Base-by-base conservation (phyloP, 2,888 invertebrate species). In the Oxytorus armatus region DNA sequence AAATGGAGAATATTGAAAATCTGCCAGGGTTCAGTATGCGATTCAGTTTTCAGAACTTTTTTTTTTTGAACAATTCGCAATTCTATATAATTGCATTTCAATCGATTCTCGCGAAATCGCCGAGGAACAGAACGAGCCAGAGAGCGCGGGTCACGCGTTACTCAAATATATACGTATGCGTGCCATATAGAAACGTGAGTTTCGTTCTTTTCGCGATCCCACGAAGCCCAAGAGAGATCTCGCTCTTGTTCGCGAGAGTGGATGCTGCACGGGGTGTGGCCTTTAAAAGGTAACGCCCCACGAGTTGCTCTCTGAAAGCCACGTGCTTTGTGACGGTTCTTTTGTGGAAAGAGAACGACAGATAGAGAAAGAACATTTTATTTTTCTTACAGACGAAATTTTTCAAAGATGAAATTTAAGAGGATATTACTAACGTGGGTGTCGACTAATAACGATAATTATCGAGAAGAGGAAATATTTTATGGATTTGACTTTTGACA, bases 241-340 rank as follows among this genome's bases (percentile, higher is more conserved):
- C 69, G 55, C 42, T 57, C 25, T 33, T 8, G 39, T 25, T 25
- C 59, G 4, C 44, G 51, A 55, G 79, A 73, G 87, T 83, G 86
- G 87, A 86, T 85, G 73, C 10, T 18, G 2, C 42, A 33, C 44
- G 72, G 82, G 89, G 88, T 85, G 89, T 85, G 83, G 84, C 85
- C 66, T 77, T 25, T 55, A 14, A 55, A 68, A 72, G n/a, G 85
- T 73, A 75, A 86, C 87, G 86, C 88, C 89, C 51, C 82, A 80
- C 86, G 23, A 74, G 79, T 82, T 85, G 84, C 85, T 85, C 82
- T 83, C 78, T 81, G 73, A 63, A 77, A 83, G 68, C 87, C 89
- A 89, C 89, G 89, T 89, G 89, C 86, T 88, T 83, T 14, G 63
- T 25, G 47, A 63, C 33, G 33, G 18, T 42, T 42, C 23, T 51